Evolutionary conservation across 2,113 vertebrate species (phyloP).

Genomic region (Corythaixoides concolor): DNA sequence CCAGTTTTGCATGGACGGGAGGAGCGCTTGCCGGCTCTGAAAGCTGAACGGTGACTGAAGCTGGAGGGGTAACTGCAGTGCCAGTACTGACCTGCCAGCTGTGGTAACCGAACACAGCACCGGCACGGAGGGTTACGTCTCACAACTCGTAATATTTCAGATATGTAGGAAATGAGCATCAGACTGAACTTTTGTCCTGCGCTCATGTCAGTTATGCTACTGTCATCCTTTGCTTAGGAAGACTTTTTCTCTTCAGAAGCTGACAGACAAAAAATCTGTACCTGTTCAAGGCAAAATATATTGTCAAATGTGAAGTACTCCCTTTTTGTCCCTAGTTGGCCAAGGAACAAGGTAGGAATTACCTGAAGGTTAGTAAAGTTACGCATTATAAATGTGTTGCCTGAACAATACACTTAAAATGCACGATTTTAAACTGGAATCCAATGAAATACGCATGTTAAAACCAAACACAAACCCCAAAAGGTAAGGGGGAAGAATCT

Average conservation of each 20-base stretch:
- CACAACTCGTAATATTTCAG: background rate
- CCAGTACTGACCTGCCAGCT: background rate
- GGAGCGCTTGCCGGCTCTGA: accelerated
- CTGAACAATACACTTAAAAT: background rate
- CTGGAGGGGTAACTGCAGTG: background rate
- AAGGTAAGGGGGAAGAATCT: background rate
- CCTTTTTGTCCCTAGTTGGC: background rate
- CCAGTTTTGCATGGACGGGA: accelerated
- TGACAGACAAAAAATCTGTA: background rate
- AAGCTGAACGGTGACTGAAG: accelerated
- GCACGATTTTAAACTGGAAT: background rate
- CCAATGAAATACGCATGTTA: accelerated
- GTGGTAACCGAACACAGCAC: accelerated
- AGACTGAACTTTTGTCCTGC: background rate
- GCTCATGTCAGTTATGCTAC: accelerated
- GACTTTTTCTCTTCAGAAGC: background rate
- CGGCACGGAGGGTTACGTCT: background rate
- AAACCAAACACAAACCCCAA: background rate
- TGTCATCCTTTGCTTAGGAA: background rate
- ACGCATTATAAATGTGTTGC: background rate
- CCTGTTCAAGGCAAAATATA: background rate
- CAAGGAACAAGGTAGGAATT: background rate
- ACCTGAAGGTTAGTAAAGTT: background rate
- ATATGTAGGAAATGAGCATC: background rate
- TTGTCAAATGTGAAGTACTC: background rate